Conservation (phyloP, 2,888 invertebrate genomes). For the Cybosia mesomella region DNA sequence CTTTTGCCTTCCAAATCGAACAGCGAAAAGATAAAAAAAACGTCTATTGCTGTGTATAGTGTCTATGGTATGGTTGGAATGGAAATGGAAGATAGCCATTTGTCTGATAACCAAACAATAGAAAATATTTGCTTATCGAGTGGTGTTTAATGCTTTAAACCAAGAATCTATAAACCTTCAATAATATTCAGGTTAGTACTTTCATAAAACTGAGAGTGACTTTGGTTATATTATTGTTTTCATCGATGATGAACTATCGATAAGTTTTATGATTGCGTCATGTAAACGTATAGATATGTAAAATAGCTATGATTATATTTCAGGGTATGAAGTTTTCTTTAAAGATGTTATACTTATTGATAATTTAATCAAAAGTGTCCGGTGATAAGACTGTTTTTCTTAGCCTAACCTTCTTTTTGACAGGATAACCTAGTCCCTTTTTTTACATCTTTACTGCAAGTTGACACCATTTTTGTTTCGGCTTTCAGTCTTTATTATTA, state of each 20-base stretch:
- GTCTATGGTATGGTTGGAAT: slow-evolving; percentile 61
- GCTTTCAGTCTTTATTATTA: slow-evolving; percentile 66
- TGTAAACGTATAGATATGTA: slow-evolving; percentile 76
- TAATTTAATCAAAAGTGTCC: slow-evolving; percentile 17
- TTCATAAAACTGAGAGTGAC: slow-evolving; percentile 54
- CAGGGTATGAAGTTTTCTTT: slow-evolving; percentile 38
- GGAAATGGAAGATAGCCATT: slow-evolving; percentile 79
- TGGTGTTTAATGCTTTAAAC: slow-evolving; percentile 36
- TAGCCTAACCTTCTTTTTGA: slow-evolving; percentile 77
- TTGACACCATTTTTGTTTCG: slow-evolving; percentile 84
- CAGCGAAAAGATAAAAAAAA: not conserved
- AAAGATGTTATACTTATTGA: slow-evolving; percentile 16
- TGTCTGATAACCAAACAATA: slow-evolving; percentile 68
- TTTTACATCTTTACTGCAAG: slow-evolving; percentile 50
- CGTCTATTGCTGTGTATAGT: slow-evolving; percentile 53
- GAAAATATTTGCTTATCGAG: slow-evolving; percentile 37
- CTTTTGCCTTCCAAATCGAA: not conserved
- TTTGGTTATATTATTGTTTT: slow-evolving; percentile 83
- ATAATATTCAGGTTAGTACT: slow-evolving; percentile 59
- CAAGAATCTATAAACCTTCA: slow-evolving; percentile 35
- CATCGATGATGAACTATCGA: slow-evolving; percentile 74
- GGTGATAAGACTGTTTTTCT: slow-evolving; percentile 42
- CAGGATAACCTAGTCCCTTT: slow-evolving; percentile 81
- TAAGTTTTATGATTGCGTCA: slow-evolving; percentile 84
- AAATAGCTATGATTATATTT: slow-evolving; percentile 54